Base-by-base conservation (phyloP, 2,888 invertebrate species). In the Seira ritae region DNA sequence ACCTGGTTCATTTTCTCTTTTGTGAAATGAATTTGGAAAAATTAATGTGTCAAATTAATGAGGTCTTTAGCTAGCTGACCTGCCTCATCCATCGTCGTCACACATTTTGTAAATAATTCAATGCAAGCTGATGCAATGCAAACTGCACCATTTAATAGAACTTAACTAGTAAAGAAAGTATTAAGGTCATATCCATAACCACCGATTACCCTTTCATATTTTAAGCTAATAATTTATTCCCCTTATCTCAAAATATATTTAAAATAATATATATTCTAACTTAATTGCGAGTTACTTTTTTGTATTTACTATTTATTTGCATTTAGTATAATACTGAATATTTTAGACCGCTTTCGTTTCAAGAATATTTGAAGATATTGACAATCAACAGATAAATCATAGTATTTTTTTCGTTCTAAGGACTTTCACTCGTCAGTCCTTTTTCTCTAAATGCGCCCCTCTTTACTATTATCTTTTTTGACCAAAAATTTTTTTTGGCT, bases 401-500 rank as follows among this genome's bases (percentile, higher is more conserved):
- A 31, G 8, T 8, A 31, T 31, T 8, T 31, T n/a, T n/a, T n/a
- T n/a, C n/a, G 8, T 31, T 31, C 31, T 2, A 8, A 31, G 31
- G 31, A 31, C 31, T 42, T 42, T 42, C 12, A 42, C 12, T 8
- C 50, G 15, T 50, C 50, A 12, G 17, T 50, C 50, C 50, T 50
- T 15, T 8, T 12, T 15, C 50, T 50, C 50, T 8, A 50, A 50
- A 50, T 2, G 50, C 12, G 6, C 15, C 17, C 2, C 17, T n/a
- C 15, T 50, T 50, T 50, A 62, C 62, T 62, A 62, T 62, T 4
- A 20, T 20, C n/a, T 62, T 20, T 20, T 62, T 20, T 62, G 20
- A 15, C 62, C n/a, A 62, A 62, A 20, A 1, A 62, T 17, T 37
- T 77, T 76, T 17, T 37, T 77, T 76, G 77, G 77, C 77, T 73